These are phyloP conservation scores for Ficedula albicollis DNA, from an alignment of 2,797 vertebrate species.

Conservation along the genomic window DNA sequence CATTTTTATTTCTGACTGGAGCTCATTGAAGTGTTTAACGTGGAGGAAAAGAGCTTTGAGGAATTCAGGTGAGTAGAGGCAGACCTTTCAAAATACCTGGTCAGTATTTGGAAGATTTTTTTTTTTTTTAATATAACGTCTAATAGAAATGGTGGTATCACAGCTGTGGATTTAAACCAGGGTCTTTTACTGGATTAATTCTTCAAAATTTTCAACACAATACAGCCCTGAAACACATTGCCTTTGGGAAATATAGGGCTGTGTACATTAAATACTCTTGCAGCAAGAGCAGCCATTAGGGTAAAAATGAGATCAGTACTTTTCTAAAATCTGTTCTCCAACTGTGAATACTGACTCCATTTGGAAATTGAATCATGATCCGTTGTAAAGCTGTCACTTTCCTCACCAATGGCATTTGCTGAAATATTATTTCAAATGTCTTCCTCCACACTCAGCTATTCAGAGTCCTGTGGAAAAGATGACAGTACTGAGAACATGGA, in stretches of 20 bases:
- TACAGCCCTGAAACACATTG: background rate
- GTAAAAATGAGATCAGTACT: background rate
- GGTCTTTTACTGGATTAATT: background rate
- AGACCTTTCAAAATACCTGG: background rate
- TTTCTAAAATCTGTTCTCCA: background rate
- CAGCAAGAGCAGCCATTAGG: background rate
- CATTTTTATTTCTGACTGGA: background rate
- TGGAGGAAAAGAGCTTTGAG: background rate
- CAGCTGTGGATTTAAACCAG: background rate
- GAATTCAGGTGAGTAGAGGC: background rate
- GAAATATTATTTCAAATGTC: constrained; percentile 12
- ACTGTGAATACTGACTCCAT: background rate
- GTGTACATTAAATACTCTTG: background rate
- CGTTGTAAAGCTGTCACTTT: background rate
- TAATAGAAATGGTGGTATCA: background rate
- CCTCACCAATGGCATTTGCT: constrained; percentile 5
- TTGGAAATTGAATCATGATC: background rate
- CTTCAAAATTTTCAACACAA: background rate
- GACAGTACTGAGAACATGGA: background rate
- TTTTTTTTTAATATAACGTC: background rate
- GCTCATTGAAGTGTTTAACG: background rate
- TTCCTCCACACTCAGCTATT: background rate
- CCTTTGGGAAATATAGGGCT: background rate
- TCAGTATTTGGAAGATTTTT: background rate
- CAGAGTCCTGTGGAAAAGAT: constrained; percentile 13